Conservation (phyloP, 2,888 invertebrate species). For the Apotomis turbidana region DNA sequence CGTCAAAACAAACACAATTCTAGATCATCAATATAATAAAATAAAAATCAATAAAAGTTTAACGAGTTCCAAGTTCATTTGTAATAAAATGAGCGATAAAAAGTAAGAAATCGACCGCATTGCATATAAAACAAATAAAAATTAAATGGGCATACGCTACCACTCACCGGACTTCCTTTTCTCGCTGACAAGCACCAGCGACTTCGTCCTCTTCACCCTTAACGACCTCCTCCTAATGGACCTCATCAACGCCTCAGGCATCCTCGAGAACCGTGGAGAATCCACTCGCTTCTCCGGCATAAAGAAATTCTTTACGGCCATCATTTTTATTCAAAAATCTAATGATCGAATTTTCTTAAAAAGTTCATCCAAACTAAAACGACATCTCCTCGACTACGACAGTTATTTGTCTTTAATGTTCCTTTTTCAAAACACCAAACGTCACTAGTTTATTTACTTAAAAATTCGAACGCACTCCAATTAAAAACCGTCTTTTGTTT, state of each 20-base stretch:
- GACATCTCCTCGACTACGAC: slow-evolving; percentile 12
- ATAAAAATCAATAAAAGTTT: too few relatives aligned
- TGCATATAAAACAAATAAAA: neutral
- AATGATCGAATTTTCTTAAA: slow-evolving; percentile 2
- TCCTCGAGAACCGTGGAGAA: slow-evolving; percentile 84
- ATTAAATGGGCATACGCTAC: slow-evolving; percentile 66
- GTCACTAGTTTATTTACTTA: slow-evolving; percentile 12
- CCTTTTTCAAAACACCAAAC: neutral
- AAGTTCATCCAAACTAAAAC: slow-evolving; percentile 6
- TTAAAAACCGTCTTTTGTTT: slow-evolving; percentile 15
- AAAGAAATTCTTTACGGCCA: slow-evolving; percentile 90
- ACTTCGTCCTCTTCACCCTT: slow-evolving; percentile 89
- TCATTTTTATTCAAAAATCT: slow-evolving; percentile 73
- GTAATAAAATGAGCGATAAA: neutral
- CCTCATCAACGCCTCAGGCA: slow-evolving; percentile 89
- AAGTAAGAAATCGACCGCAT: neutral
- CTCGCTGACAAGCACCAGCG: slow-evolving; percentile 88
- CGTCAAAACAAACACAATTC: too few relatives aligned
- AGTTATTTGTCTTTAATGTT: neutral
- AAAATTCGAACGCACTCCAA: slow-evolving; percentile 7
- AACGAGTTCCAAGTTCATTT: too few relatives aligned
- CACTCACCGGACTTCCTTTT: slow-evolving; percentile 92
- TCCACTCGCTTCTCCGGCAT: slow-evolving; percentile 86
- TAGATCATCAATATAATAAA: too few relatives aligned
- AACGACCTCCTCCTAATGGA: slow-evolving; percentile 88